Evolutionary conservation across 2,888 invertebrate genomes (phyloP).

Genomic region (Drosophila melanocephala): DNA sequence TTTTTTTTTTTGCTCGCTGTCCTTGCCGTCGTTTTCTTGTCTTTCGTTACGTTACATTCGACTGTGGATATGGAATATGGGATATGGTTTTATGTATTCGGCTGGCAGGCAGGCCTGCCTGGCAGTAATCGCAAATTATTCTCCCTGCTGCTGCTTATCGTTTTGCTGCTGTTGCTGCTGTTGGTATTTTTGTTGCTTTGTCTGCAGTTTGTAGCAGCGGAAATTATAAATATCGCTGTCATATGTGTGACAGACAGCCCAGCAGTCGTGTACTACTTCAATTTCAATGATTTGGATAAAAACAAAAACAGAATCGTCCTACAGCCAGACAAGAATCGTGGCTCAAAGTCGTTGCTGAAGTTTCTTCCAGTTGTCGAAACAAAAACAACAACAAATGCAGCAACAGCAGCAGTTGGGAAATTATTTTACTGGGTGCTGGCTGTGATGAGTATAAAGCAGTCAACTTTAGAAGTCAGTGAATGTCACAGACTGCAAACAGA

Average conservation of each 20-base stretch:
- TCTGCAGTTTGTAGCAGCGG: slow-evolving; percentile 63
- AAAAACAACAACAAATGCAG: slow-evolving; percentile 13
- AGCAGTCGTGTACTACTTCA: slow-evolving; percentile 42
- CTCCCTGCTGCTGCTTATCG: slow-evolving; percentile 49
- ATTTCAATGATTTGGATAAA: slow-evolving; percentile 43
- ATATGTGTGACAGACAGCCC: slow-evolving; percentile 69
- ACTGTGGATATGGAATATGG: slow-evolving; percentile 51
- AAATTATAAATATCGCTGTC: slow-evolving; percentile 79
- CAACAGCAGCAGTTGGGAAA: slow-evolving; percentile 47
- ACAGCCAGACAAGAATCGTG: slow-evolving; percentile 30
- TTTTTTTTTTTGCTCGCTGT: slow-evolving; percentile 32
- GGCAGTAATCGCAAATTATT: slow-evolving; percentile 75
- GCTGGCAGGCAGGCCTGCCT: slow-evolving; percentile 39
- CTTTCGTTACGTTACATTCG: slow-evolving; percentile 61
- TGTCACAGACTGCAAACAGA: slow-evolving; percentile 44
- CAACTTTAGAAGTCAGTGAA: slow-evolving; percentile 66
- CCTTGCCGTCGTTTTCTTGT: slow-evolving; percentile 61
- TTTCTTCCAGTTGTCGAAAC: slow-evolving; percentile 42
- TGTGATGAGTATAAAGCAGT: slow-evolving; percentile 47
- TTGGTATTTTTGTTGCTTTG: slow-evolving; percentile 50
- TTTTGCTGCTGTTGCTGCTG: slow-evolving; percentile 18
- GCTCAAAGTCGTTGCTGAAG: slow-evolving; percentile 58
- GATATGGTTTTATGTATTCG: slow-evolving; percentile 45
- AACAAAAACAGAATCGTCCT: slow-evolving; percentile 24
- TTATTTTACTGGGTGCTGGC: slow-evolving; percentile 66